Base-by-base conservation (phyloP, 2,888 invertebrate genomes). In the Drosophila picticornis region DNA sequence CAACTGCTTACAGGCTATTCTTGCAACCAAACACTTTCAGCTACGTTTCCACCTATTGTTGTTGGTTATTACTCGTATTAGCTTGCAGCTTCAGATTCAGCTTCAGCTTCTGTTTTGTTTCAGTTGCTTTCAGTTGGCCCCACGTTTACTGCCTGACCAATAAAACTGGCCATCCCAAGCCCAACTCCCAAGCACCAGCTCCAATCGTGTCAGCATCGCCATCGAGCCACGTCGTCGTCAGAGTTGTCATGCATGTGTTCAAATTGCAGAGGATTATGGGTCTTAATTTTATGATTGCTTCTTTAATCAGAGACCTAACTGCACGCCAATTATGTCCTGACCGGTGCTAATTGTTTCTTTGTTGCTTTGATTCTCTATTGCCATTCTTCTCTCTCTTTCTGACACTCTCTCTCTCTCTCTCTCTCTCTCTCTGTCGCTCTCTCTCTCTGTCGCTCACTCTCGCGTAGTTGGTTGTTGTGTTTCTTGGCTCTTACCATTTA, bases 261-360 rank as follows among this genome's bases (percentile, higher is more conserved):
- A 71, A 89, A 85, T 89, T 89, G 84, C 88, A 72, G 75, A 72
- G 85, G 90, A 85, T 85, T 85, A 85, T 88, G 88, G 83, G 85
- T 90, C 85, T 85, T 90, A 85, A 85, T 85, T 85, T 85, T 85
- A 90, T 85, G 85, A 85, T 85, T 85, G 83, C 90, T 85, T 85
- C 85, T 85, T 88, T 85, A 85, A 85, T 85, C 85, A 85, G 90
- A 83, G 90, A 72, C 75, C 80, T 72, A 90, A 85, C 90, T 89
- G 88, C 83, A 85, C 90, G 78, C 88, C 85, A 85, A 85, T 85
- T 85, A 85, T 88, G 83, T 80, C 61, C 74, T 68, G 80, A 60
- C 69, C 73, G 78, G 83, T 90, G 85, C 90, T 85, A 85, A 90
- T 85, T 85, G 90, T 90, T 85, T 90, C 90, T 46, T 46, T 78